Evolutionary conservation across 2,113 vertebrate species (phyloP).

Genomic region (Tyrannus savana): DNA sequence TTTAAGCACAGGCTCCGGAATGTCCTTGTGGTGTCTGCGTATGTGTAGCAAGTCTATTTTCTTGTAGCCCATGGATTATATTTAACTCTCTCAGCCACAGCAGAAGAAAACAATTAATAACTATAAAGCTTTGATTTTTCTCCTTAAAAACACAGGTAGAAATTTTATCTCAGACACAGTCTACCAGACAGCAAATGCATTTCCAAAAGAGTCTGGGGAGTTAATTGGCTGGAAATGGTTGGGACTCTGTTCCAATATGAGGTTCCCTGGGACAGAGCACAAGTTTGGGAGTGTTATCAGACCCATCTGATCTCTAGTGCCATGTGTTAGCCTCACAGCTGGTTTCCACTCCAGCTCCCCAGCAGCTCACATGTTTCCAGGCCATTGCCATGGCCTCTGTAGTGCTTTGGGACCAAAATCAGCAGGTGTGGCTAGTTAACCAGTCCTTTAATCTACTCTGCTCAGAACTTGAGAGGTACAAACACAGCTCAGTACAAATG

Average conservation of each 20-base stretch:
- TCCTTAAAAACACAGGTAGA: not conserved
- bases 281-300: not conserved
- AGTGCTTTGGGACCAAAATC: not conserved
- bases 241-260: not conserved
- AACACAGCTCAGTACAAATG: not conserved
- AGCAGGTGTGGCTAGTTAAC: not conserved
- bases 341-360: not conserved
- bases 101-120: not conserved
- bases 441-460: not conserved
- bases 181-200: not conserved
- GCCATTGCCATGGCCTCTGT: not conserved
- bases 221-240: not conserved
- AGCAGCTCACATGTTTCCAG: not conserved
- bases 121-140: not conserved
- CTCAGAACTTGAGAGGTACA: not conserved
- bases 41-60: not conserved
- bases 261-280: not conserved
- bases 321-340: not conserved
- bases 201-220: not conserved
- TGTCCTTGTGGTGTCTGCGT: not conserved
- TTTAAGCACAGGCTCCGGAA: not conserved
- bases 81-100: not conserved
- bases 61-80: not conserved
- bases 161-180: not conserved
- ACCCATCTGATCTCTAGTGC: not conserved